Evolutionary conservation across 2,113 vertebrate genomes (phyloP).

Genomic region (Brachypteracias leptosomus): DNA sequence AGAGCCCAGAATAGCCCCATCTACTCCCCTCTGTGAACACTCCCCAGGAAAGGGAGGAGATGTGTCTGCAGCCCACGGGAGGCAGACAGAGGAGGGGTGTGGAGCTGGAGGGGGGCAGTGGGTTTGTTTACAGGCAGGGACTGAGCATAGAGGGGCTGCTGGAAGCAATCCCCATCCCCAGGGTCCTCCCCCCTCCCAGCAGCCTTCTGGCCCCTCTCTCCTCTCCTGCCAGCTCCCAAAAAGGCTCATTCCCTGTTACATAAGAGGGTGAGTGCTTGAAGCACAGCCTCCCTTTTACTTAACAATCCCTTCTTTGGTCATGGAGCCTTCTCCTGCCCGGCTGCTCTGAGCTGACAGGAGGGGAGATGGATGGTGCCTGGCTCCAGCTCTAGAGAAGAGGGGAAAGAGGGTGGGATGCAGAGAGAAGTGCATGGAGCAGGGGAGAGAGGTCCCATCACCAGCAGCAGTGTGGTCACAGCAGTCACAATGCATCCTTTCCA

Average conservation of each 20-base stretch:
- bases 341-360: slow-evolving; percentile 19
- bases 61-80: not conserved
- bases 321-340: slow-evolving; percentile 41
- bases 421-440: fast-evolving
- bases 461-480: not conserved
- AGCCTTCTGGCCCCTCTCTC: not conserved
- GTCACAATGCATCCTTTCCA: too few relatives aligned
- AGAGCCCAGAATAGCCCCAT: slow-evolving; percentile 3
- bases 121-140: slow-evolving; percentile 47
- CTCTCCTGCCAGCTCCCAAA: slow-evolving; percentile 38
- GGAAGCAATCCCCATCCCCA: slow-evolving; percentile 17
- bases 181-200: not conserved
- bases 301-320: slow-evolving; percentile 84
- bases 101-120: not conserved
- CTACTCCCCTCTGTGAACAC: not conserved
- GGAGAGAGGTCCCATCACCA: not conserved
- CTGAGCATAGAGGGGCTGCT: not conserved
- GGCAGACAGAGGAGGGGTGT: not conserved
- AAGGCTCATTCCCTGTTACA: slow-evolving; percentile 69
- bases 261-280: slow-evolving; percentile 50
- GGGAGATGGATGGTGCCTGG: slow-evolving; percentile 53
- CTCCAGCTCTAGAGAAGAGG: not conserved
- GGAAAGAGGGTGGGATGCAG: not conserved
- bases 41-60: not conserved
- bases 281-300: slow-evolving; percentile 59